Base-by-base conservation (phyloP, 1,140 invertebrate genomes). In the Cherax destructor region DNA sequence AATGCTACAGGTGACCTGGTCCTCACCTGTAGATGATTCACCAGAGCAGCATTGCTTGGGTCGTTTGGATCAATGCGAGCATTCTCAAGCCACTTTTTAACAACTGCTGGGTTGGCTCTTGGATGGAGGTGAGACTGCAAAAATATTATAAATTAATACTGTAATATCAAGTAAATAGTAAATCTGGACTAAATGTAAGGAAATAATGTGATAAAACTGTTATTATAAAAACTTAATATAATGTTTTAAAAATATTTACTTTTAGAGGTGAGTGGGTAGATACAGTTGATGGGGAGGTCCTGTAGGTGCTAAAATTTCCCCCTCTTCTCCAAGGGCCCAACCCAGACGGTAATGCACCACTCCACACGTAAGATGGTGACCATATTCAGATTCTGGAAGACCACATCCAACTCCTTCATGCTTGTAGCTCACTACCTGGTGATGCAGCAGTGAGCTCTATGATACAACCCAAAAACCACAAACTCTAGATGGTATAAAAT, bases 61-160 rank as follows among this genome's bases (percentile, higher is more conserved):
- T 91, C 89, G 80, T 91, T 91, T 7, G 89, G 89, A 41, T 91
- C 89, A 56, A 91, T 76, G 30, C 81, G 83, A 41, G 83, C 83
- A n/a, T 84, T 49, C 18, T 91, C 59, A 5, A 84, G 24, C 72
- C 83, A 52, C 21, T 80, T 59, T 41, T 69, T 16, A 21, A 47
- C 50, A 18, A 41, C 41, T 24, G 49, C 30, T 9, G 74, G 47
- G 76, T 59, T 49, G 47, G 18, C 52, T 59, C 47, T 41, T 18
- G 72, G 52, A 21, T 50, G 24, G 18, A 47, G 52, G 52, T 56
- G 41, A 41, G 77, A 79, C 47, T 49, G 77, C 16, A 18, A 16
- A 50, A n/a, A 59, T 5, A 49, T 83, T 1, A 65, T 1, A 65
- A 65, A 65, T 21, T 56, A 5, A 56, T 56, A 10, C 6, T 3